Percentiles rank a stretch among this genome's conserved stretches.
These are phyloP conservation scores for Castor canadensis DNA, from an alignment of 2,113 vertebrate species.

Conservation along the genomic window DNA sequence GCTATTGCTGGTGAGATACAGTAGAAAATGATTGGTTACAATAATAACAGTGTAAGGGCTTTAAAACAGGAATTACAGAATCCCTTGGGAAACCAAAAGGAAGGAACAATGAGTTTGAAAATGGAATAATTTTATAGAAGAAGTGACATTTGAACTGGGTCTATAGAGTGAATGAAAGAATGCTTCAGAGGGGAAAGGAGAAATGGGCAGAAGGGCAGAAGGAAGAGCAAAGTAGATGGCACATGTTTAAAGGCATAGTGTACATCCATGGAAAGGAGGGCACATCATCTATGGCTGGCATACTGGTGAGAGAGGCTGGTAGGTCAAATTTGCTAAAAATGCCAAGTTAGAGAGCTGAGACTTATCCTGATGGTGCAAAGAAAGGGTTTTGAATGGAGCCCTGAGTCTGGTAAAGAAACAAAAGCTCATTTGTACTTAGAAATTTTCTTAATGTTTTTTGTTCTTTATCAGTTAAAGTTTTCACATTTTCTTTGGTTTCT, in stretches of 20 bases:
- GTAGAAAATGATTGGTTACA: neutral
- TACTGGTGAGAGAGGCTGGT: neutral
- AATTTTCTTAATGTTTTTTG: neutral
- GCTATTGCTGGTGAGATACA: neutral
- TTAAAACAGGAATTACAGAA: neutral
- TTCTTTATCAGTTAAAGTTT: neutral
- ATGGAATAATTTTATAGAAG: neutral
- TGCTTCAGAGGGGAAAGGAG: neutral
- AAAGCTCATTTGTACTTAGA: neutral
- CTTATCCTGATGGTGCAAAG: neutral
- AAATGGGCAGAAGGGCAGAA: neutral
- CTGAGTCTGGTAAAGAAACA: neutral
- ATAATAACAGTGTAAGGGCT: neutral
- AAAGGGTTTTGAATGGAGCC: neutral
- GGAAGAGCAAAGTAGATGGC: neutral
- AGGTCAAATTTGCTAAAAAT: neutral
- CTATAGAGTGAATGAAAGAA: neutral
- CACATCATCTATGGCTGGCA: neutral
- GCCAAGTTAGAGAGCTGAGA: neutral
- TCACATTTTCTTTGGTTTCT: slow-evolving; percentile 31
- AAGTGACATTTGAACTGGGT: neutral
- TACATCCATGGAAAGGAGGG: neutral
- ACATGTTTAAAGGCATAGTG: neutral
- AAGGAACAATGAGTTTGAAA: neutral
- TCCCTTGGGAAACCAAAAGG: neutral